Evolutionary conservation across 2,888 invertebrate genomes (phyloP).

Genomic region (Phortica magna): DNA sequence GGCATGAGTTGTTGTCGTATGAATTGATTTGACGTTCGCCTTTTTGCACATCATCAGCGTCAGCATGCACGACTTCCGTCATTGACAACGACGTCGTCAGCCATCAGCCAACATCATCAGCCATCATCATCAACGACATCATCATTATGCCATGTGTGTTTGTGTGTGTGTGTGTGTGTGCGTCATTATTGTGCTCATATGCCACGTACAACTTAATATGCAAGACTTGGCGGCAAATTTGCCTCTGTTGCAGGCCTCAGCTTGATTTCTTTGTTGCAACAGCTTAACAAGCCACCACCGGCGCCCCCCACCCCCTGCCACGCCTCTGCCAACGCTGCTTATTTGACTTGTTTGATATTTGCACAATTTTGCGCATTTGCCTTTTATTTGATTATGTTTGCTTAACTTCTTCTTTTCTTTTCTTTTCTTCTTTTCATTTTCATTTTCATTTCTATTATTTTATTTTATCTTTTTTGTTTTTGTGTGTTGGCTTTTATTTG

Average conservation of each 20-base stretch:
- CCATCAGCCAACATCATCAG: too few species aligned
- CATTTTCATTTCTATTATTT: neutral
- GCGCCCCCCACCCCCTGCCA: conserved; percentile 5
- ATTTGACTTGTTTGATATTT: conserved; percentile 51
- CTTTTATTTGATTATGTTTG: conserved; percentile 47
- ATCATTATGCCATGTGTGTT: conserved; percentile 48
- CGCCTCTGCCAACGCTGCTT: neutral
- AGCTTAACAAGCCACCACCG: conserved; percentile 28
- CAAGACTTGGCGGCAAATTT: conserved; percentile 59
- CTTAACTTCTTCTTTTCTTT: conserved; percentile 35
- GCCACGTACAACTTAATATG: conserved; percentile 67
- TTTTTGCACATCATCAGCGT: conserved; percentile 36
- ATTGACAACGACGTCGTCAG: conserved; percentile 25
- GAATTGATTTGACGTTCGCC: conserved; percentile 69
- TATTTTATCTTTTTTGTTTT: conserved; percentile 34
- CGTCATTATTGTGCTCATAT: conserved; percentile 15
- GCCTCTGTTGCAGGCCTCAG: conserved; percentile 35
- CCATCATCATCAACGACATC: conserved; percentile 4
- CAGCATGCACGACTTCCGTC: conserved; percentile 66
- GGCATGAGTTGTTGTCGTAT: conserved; percentile 53
- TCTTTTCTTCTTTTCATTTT: neutral
- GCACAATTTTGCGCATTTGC: conserved; percentile 56
- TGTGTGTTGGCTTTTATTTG: conserved; percentile 53
- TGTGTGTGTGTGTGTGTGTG: conserved; percentile 22
- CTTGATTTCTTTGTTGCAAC: conserved; percentile 10